These are phyloP conservation scores for Magallana angulata DNA, from an alignment of 1,140 invertebrate genomes.

Conservation along the genomic window DNA sequence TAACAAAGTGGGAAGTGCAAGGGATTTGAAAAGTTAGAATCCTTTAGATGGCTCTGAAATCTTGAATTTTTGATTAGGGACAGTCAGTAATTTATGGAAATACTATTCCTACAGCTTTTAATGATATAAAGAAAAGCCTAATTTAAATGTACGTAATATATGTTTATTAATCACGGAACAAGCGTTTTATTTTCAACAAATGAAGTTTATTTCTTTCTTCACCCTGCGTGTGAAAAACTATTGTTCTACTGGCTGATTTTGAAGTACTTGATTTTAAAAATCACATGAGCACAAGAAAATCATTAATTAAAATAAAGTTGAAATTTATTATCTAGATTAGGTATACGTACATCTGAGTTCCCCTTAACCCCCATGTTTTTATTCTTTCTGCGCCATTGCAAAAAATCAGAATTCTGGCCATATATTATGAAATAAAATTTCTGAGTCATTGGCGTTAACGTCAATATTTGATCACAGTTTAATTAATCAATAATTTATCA, in stretches of 20 bases:
- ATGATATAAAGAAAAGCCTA: slow-evolving; percentile 15
- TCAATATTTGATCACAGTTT: slow-evolving; percentile 4
- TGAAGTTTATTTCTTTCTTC: neutral
- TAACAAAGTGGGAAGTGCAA: neutral
- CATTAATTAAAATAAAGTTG: too few species aligned
- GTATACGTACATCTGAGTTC: too few species aligned
- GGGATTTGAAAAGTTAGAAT: neutral
- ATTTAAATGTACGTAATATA: slow-evolving; percentile 28
- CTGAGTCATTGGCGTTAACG: neutral
- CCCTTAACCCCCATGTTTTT: too few species aligned
- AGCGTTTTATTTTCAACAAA: slow-evolving; percentile 18
- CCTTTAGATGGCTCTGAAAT: neutral
- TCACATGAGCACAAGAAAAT: too few species aligned
- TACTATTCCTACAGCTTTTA: slow-evolving; percentile 8
- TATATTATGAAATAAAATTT: too few species aligned
- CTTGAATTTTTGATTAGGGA: slow-evolving; percentile 16
- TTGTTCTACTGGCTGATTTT: too few species aligned
- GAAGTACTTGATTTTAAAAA: too few species aligned
- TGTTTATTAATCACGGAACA: slow-evolving; percentile 15
- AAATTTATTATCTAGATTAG: too few species aligned
- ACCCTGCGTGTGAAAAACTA: neutral
- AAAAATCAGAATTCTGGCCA: neutral
- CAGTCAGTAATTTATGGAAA: slow-evolving; percentile 21
- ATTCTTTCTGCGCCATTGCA: neutral
- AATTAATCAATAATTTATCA: slow-evolving; percentile 26